phyloP scores from a whole-genome alignment of 2,797 vertebrate genomes.

The Typhlichthys eigenmanni region DNA sequence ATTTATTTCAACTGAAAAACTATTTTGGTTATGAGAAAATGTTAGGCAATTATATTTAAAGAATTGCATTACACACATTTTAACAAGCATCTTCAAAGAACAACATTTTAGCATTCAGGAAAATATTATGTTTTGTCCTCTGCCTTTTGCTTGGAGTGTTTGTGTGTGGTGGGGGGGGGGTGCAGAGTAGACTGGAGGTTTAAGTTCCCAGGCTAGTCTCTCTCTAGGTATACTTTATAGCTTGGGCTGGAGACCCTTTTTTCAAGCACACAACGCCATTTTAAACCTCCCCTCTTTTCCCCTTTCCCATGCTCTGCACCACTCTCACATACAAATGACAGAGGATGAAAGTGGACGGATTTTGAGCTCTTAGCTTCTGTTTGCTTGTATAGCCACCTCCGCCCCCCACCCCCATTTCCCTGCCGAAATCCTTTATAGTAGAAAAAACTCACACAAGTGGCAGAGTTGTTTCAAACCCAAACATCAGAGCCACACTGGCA shows the following conservation, averaged over 20 bases:
- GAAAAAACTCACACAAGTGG: slow-evolving; percentile 16
- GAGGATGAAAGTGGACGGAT: slow-evolving; percentile 54
- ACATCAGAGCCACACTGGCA: slow-evolving; percentile 12
- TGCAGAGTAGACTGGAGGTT: slow-evolving; percentile 21
- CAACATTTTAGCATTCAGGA: too few species aligned
- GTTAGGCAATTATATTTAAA: too few species aligned
- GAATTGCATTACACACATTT: too few species aligned
- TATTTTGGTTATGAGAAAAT: too few species aligned
- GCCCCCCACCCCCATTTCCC: slow-evolving; percentile 32
- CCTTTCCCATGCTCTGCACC: slow-evolving; percentile 28
- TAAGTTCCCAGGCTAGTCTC: slow-evolving; percentile 9
- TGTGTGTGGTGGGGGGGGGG: not conserved
- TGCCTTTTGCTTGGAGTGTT: too few species aligned
- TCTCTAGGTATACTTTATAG: slow-evolving; percentile 15
- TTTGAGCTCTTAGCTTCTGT: slow-evolving; percentile 53
- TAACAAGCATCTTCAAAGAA: too few species aligned
- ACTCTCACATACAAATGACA: slow-evolving; percentile 57
- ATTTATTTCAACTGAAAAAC: too few species aligned
- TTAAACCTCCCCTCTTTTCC: slow-evolving; percentile 34
- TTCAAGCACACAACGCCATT: slow-evolving; percentile 19
- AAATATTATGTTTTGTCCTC: too few species aligned
- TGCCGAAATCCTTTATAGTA: slow-evolving; percentile 51
- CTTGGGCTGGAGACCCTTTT: slow-evolving; percentile 14
- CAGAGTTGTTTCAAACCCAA: not conserved
- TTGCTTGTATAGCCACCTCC: slow-evolving; percentile 55